phyloP scores from a whole-genome alignment of 2,888 invertebrate genomes.

The Leptopilina myrica region DNA sequence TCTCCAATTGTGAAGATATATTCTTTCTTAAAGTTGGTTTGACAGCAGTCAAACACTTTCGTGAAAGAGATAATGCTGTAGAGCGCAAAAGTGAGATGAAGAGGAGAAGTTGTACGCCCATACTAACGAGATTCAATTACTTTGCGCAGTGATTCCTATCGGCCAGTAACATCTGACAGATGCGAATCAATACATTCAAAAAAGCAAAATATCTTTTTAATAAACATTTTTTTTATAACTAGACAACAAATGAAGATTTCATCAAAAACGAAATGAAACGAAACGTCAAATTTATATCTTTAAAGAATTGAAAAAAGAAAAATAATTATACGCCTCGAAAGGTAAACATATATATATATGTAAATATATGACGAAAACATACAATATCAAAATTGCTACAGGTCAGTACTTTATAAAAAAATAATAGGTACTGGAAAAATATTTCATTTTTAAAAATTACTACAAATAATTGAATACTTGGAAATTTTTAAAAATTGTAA shows the following conservation, averaged over 20 bases:
- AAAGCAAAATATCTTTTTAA: neutral
- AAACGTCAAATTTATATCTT: too few species aligned
- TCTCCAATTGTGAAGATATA: conserved; percentile 27
- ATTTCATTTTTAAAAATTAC: too few species aligned
- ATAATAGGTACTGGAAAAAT: too few species aligned
- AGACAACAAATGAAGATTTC: neutral
- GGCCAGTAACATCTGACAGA: conserved; percentile 46
- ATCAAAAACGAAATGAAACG: neutral
- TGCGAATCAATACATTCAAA: conserved; percentile 48
- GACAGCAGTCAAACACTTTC: conserved; percentile 35
- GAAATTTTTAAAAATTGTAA: too few species aligned
- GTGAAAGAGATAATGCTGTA: conserved; percentile 25
- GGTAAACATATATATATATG: too few species aligned
- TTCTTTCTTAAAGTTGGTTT: conserved; percentile 29
- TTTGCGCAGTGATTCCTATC: conserved; percentile 44
- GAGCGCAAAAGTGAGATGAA: conserved; percentile 30
- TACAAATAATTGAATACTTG: too few species aligned
- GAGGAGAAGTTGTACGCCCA: conserved; percentile 34
- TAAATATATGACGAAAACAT: too few species aligned
- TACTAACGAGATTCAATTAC: conserved; percentile 45
- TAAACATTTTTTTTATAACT: neutral
- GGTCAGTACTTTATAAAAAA: too few species aligned
- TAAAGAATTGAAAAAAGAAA: too few species aligned
- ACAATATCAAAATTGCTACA: too few species aligned
- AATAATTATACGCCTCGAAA: too few species aligned